Percentiles rank a stretch among this genome's conserved stretches.
Evolutionary conservation across 2,888 invertebrate species (phyloP).

Genomic region (Lomographa bimaculata): DNA sequence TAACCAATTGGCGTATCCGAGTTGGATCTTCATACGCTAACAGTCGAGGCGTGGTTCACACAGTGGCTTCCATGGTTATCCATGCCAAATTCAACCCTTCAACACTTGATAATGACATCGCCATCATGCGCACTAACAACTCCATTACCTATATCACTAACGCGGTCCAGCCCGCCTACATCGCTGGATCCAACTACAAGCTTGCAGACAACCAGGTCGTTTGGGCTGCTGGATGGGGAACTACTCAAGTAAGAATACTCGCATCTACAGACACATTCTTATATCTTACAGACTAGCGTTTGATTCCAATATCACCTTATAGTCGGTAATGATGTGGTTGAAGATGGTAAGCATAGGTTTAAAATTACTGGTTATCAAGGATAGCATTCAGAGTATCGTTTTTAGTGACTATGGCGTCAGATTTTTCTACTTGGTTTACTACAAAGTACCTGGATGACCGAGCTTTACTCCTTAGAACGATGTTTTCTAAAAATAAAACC

Average conservation of each 20-base stretch:
- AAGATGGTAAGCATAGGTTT: no score
- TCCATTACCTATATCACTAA: slow-evolving; percentile 33
- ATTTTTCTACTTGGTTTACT: no score
- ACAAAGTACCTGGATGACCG: no score
- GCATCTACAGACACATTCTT: no score
- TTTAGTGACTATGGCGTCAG: no score
- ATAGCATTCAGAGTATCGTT: no score
- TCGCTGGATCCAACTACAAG: slow-evolving; percentile 49
- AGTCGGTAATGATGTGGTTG: no score
- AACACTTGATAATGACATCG: slow-evolving; percentile 43
- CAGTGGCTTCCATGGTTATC: neutral
- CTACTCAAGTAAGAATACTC: slow-evolving; percentile 42
- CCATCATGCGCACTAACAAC: slow-evolving; percentile 40
- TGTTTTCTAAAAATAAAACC: no score
- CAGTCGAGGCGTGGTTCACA: slow-evolving; percentile 36
- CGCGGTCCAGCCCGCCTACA: slow-evolving; percentile 33
- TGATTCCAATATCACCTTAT: no score
- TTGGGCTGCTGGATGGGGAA: slow-evolving; percentile 70
- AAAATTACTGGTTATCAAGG: no score
- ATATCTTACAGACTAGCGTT: no score
- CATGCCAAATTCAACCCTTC: slow-evolving; percentile 16
- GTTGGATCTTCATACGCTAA: slow-evolving; percentile 41
- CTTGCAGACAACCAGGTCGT: slow-evolving; percentile 50
- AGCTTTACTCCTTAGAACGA: no score
- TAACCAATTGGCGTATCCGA: slow-evolving; percentile 35